Base-by-base conservation (phyloP, 2,113 vertebrate species). In the Amphiprion ocellaris region DNA sequence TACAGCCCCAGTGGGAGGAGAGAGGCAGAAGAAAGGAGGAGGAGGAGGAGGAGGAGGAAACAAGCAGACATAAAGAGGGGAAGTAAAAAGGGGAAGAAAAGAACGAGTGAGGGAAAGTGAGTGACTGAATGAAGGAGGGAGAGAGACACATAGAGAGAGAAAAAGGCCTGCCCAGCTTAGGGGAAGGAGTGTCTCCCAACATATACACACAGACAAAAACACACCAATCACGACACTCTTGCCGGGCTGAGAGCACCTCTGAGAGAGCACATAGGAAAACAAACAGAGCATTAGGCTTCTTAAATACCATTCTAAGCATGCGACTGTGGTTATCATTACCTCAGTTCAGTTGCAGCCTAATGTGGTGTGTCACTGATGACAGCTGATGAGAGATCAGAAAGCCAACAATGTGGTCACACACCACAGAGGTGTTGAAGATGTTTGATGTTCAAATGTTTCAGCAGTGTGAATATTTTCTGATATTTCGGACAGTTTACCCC, bases 231-330 rank as follows among this genome's bases (percentile, higher is more conserved):
- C 60, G 76, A 75, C 77, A 74, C 89, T 86, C 83, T 81, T 44
- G 50, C 61, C 61, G 70, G 54, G 73, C 52, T 81, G 77, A 81
- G 89, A 85, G 87, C 75, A 76, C 79, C 72, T 69, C 76, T 79
- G 77, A 80, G 82, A 89, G 87, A 88, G 81, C 75, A 56, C 77
- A 55, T 65, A 77, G 83, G 82, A 92, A 93, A 92, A 92, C 85
- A 93, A 92, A 93, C 89, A 91, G 61, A 72, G 55, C 84, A 92
- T 91, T 89, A 91, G 82, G 64, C 81, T 79, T 77, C 87, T 89
- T 90, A 82, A 89, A 91, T 83, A 83, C 83, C 67, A 63, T 78
- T 71, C 79, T 65, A 53, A 77, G 69, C 73, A 41, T 61, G 74
- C 90, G 75, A 67, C 81, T 77, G 86, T 47, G 89, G 81, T 90